phyloP scores from a whole-genome alignment of 2,113 vertebrate genomes.

The Gobius niger region DNA sequence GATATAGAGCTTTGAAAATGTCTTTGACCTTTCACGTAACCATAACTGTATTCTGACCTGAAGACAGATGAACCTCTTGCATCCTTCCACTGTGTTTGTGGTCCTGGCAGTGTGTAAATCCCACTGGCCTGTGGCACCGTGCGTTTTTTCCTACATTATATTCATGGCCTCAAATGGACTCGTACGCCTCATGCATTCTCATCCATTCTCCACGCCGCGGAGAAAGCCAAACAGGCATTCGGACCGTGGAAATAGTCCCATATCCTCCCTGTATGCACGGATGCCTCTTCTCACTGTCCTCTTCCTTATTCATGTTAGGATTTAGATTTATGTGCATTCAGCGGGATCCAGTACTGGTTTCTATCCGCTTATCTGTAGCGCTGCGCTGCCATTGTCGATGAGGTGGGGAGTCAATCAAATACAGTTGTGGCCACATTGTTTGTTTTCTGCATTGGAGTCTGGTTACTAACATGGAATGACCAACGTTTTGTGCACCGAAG shows the following conservation, averaged over 20 bases:
- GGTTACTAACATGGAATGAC: too few relatives aligned
- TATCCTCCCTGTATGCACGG: not conserved
- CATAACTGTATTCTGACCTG: too few relatives aligned
- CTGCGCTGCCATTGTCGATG: slow-evolving; percentile 9
- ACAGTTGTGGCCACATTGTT: too few relatives aligned
- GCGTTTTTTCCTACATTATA: slow-evolving; percentile 9
- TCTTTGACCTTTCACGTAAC: too few relatives aligned
- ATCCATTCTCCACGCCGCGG: not conserved
- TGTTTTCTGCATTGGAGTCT: too few relatives aligned
- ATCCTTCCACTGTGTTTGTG: too few relatives aligned
- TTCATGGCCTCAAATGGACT: not conserved
- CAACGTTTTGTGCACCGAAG: too few relatives aligned
- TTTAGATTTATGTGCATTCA: slow-evolving; percentile 39
- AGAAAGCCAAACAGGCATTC: not conserved
- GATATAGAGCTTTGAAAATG: too few relatives aligned
- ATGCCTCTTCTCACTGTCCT: slow-evolving; percentile 5
- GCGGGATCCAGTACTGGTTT: slow-evolving; percentile 23
- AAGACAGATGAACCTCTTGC: too few relatives aligned
- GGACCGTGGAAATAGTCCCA: not conserved
- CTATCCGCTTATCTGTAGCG: slow-evolving; percentile 24
- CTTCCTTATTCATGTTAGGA: slow-evolving; percentile 18
- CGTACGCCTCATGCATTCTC: slow-evolving; percentile 3
- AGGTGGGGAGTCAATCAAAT: too few relatives aligned
- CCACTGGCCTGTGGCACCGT: not conserved
- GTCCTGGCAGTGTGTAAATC: not conserved